Percentiles rank a stretch among this genome's conserved stretches.
These are phyloP conservation scores for Leptobrachium ailaonicum DNA, from an alignment of 2,113 vertebrate species.

Conservation along the genomic window DNA sequence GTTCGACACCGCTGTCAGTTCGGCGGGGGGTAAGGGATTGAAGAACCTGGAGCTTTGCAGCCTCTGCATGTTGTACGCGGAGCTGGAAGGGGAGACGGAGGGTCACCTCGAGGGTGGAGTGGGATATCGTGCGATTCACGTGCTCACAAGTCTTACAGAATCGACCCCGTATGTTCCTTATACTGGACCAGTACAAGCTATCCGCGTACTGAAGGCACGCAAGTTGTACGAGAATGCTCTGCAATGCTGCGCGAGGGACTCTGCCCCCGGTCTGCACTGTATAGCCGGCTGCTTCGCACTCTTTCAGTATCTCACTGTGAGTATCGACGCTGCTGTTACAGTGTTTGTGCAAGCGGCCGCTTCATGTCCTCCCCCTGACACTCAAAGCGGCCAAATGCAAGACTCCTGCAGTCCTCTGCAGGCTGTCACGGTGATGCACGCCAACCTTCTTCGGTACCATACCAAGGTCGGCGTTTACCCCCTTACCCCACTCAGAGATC, in stretches of 20 bases:
- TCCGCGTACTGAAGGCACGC: constrained; percentile 84
- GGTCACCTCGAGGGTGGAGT: constrained; percentile 51
- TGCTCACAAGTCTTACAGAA: constrained; percentile 79
- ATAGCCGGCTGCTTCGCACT: constrained; percentile 82
- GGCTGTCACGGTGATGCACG: constrained; percentile 74
- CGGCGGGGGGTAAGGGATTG: constrained; percentile 67
- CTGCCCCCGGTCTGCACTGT: constrained; percentile 49
- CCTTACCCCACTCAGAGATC: constrained; percentile 75
- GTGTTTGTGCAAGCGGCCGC: constrained; percentile 71
- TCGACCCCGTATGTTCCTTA: constrained; percentile 61
- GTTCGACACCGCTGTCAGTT: constrained; percentile 76
- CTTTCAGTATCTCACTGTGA: constrained; percentile 89
- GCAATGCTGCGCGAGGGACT: constrained; percentile 57
- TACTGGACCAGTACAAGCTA: constrained; percentile 62
- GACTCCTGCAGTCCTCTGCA: constrained; percentile 64
- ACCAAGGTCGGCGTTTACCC: constrained; percentile 73
- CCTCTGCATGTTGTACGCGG: constrained; percentile 82
- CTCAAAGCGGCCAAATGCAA: constrained; percentile 11
- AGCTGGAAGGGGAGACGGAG: constrained; percentile 77
- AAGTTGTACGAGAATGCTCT: constrained; percentile 78
- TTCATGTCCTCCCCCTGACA: background rate
- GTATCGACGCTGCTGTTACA: constrained; percentile 74
- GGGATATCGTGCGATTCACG: constrained; percentile 66
- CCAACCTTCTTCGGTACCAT: constrained; percentile 77
- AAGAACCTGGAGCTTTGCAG: constrained; percentile 71